A percentile compares a stretch with the other conserved stretches of the same genome.
Conservation (phyloP, 2,113 vertebrate genomes). For the Corydoras sp. region DNA sequence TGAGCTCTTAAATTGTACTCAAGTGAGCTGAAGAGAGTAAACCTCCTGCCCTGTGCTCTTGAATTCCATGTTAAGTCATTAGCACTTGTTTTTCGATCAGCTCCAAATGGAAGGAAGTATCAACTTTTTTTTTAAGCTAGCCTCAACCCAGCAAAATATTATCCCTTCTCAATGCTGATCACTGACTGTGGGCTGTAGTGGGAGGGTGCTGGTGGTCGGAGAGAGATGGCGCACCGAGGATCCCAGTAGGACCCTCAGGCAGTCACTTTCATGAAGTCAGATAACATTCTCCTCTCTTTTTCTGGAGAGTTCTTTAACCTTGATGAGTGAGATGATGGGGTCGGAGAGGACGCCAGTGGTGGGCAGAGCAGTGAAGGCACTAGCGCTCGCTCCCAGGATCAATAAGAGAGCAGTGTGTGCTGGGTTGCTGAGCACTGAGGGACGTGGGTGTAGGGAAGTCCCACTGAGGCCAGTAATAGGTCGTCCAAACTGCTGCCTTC, state of each 20-base stretch:
- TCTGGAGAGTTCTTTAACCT: constrained; percentile 73
- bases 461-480: constrained; percentile 34
- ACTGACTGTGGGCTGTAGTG: constrained; percentile 35
- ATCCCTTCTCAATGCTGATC: constrained; percentile 29
- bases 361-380: constrained; percentile 20
- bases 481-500: constrained; percentile 23
- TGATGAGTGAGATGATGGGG: constrained; percentile 66
- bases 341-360: constrained; percentile 37
- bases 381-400: constrained; percentile 31
- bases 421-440: constrained; percentile 23
- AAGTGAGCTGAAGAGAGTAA: no score
- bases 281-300: constrained; percentile 67
- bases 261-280: constrained; percentile 71
- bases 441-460: constrained; percentile 36
- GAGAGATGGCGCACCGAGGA: constrained; percentile 46
- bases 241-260: constrained; percentile 63
- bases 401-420: constrained; percentile 29
- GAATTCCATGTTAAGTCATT: neutral
- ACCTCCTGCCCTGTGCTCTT: no score
- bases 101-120: neutral
- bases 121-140: neutral
- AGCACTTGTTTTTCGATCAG: neutral
- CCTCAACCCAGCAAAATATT: constrained; percentile 12
- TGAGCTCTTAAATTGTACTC: no score
- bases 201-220: constrained; percentile 47